Evolutionary conservation across 2,113 vertebrate genomes (phyloP).

Genomic region (Rafetus swinhoei): DNA sequence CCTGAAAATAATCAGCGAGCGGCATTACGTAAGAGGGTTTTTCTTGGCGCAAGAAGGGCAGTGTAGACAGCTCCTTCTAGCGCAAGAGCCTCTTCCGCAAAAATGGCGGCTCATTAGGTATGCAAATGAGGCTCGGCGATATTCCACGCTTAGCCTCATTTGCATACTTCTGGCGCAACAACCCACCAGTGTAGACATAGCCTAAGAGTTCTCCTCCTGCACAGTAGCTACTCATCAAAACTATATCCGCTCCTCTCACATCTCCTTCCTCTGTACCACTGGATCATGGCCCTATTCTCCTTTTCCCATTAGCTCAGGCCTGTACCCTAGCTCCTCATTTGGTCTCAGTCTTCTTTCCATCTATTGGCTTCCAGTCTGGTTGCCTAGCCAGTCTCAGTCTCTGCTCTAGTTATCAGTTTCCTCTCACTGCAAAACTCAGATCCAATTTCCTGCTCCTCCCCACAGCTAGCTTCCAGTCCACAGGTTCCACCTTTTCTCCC

Average conservation of each 20-base stretch:
- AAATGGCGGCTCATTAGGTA: too few species aligned
- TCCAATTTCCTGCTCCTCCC: neutral
- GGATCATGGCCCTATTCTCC: neutral
- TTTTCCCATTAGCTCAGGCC: neutral
- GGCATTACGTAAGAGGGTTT: too few species aligned
- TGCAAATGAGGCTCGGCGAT: too few species aligned
- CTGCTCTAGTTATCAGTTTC: neutral
- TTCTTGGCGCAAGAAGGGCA: too few species aligned
- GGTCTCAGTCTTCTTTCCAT: neutral
- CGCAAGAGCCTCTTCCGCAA: too few species aligned
- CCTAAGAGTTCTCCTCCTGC: fast-evolving
- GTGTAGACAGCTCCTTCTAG: too few species aligned
- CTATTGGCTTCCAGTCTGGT: neutral
- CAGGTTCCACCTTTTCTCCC: neutral
- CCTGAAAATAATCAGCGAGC: too few species aligned
- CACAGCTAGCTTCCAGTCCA: neutral
- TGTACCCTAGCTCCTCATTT: neutral
- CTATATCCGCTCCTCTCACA: neutral
- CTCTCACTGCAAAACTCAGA: neutral
- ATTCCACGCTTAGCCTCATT: too few species aligned
- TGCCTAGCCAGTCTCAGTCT: neutral
- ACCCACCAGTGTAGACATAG: too few species aligned
- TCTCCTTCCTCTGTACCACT: neutral
- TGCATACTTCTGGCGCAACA: too few species aligned
- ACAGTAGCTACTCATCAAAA: neutral